A percentile compares a stretch with the other conserved stretches of the same genome.
phyloP scores from a whole-genome alignment of 2,797 vertebrate genomes.

The Vultur gryphus region DNA sequence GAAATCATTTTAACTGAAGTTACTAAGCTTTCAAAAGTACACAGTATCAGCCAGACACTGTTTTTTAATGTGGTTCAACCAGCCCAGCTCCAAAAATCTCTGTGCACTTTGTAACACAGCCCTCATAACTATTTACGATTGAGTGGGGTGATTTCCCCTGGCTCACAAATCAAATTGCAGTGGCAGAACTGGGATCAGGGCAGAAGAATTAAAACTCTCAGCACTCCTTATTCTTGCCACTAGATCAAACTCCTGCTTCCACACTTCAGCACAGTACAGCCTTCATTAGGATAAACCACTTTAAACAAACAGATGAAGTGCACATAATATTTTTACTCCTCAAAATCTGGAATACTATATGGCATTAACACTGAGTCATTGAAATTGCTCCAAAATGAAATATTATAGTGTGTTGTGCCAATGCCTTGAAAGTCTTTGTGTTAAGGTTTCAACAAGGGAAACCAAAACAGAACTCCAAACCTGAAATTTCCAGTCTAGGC shows the following conservation, averaged over 20 bases:
- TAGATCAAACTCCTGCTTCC: conserved; percentile 9
- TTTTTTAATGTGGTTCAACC: not conserved
- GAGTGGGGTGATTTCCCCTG: not conserved
- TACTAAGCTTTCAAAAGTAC: not conserved
- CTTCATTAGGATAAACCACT: conserved; percentile 69
- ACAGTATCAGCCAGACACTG: not conserved
- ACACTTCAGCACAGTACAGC: conserved; percentile 39
- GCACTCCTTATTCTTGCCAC: not conserved
- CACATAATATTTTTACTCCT: conserved; percentile 77
- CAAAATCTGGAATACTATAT: conserved; percentile 75
- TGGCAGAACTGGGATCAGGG: not conserved
- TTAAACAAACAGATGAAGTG: conserved; percentile 78
- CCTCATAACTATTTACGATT: not conserved
- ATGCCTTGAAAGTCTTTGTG: conserved; percentile 54
- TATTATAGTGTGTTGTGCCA: conserved; percentile 64
- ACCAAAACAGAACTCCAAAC: conserved; percentile 47
- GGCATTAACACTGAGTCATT: conserved; percentile 71
- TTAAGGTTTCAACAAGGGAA: conserved; percentile 46
- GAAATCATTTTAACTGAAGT: not conserved
- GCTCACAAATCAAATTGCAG: not conserved
- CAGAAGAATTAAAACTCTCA: conserved; percentile 31
- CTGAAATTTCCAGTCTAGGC: not conserved
- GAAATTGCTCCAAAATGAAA: conserved; percentile 73
- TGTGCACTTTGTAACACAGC: not conserved
- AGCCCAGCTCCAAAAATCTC: not conserved